Evolutionary conservation across 1,140 invertebrate species (phyloP), one percentile per base, ranked within the genome.

Genomic region (Megalopta genalis): DNA sequence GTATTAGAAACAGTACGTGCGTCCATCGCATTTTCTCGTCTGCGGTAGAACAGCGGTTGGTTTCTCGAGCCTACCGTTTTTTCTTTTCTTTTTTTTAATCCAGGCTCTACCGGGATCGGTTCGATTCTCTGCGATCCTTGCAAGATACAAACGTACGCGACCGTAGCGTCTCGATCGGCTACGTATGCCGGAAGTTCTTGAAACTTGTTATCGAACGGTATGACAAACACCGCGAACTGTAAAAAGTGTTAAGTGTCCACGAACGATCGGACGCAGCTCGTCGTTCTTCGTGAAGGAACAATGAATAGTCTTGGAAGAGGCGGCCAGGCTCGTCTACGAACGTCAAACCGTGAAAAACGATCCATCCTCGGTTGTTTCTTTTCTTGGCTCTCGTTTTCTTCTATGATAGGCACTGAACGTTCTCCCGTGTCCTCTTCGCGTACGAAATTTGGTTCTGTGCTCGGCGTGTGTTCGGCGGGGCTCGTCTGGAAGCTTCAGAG

Each of bases 371-470:
- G 42, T 49, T 59, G 18, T 9, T 65, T 10, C 37, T 54, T 6
- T 52, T 9, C n/a, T n/a, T 57, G 21, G 8, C 7, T n/a, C n/a
- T 57, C 7, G 6, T 57, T 57, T n/a, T n/a, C 7, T 49, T 77
- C 54, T 49, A 46, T 68, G 59, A 42, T 78, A 78, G 76, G 76
- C 76, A 78, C 69, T 78, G 68, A 78, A 77, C 67, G 67, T 71
- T 77, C 59, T 71, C 59, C 46, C n/a, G 23, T 64, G 27, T 69
- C 67, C 12, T 2, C 39, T n/a, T 46, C 8, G 37, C n/a, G 67
- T 46, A 52, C 10, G n/a, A 71, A 37, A 69, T 16, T 46, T 1
- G 9, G 12, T 57, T 63, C 16, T 16, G 27, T 18, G 25, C 12
- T 52, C 9, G 23, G 27, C 23, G 21, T 57, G 25, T 57, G 14